phyloP scores from a whole-genome alignment of 2,888 invertebrate genomes.

The Cryptocheilus praepositus region DNA sequence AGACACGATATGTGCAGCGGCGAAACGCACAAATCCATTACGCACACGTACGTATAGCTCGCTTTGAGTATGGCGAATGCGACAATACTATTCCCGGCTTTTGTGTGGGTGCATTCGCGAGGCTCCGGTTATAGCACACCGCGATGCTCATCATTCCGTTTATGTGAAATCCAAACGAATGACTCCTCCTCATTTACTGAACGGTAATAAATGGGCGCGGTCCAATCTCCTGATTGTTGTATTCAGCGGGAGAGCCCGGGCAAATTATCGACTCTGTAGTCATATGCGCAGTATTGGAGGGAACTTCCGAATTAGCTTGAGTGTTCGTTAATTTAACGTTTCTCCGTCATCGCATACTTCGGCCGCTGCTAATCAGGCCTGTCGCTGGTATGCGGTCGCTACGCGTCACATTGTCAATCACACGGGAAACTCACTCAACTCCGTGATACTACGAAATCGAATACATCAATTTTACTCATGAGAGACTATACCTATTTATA shows the following conservation, averaged over 20 bases:
- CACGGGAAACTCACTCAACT: no score
- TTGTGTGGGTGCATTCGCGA: no score
- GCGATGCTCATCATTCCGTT: conserved; percentile 18
- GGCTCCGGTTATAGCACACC: no score
- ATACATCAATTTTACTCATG: no score
- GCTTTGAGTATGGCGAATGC: not conserved
- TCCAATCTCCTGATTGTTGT: conserved; percentile 21
- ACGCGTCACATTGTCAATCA: no score
- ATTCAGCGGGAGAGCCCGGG: conserved; percentile 20
- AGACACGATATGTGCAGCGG: conserved; percentile 33
- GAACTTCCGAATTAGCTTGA: no score
- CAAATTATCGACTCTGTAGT: conserved; percentile 33
- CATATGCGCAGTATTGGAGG: not conserved
- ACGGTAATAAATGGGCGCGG: conserved; percentile 40
- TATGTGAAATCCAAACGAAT: conserved; percentile 8
- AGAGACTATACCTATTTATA: no score
- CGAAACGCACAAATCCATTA: conserved; percentile 30
- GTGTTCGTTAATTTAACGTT: no score
- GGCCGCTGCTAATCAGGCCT: no score
- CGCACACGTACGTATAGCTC: conserved; percentile 11
- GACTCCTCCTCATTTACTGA: conserved; percentile 18
- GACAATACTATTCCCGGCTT: not conserved
- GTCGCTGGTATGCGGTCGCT: no score
- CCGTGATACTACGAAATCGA: no score
- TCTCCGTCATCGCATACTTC: no score